Evolutionary conservation across 2,797 vertebrate species (phyloP), one percentile per base, ranked within the genome.

Genomic region (Artibeus jamaicensis): DNA sequence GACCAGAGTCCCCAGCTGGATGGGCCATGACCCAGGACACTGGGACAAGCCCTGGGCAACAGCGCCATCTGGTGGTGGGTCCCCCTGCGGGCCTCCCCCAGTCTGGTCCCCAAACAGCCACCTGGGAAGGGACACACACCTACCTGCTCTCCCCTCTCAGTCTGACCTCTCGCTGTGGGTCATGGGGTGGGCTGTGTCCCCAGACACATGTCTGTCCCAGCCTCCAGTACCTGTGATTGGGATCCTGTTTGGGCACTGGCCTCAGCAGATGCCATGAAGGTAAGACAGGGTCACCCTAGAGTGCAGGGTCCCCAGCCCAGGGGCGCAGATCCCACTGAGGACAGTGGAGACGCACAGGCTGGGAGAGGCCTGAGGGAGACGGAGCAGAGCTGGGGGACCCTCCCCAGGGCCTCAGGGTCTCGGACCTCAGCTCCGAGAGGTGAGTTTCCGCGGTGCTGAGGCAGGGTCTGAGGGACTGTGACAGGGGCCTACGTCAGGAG

Each of bases 21-120:
- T 0, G 11, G 29, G 2, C 39, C 29, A 0, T 1, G 1, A 24
- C 42, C 1, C 6, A 3, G 15, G 16, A 22, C 0, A 3, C 26
- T 14, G 2, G 32, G 34, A n/a, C 37, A 37, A 37, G 9, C 22
- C 22, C 91, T 89, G 62, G 39, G 53, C 18, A 9, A 26, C 26
- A 62, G 62, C 5, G 22, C 85, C 81, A 24, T 44, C 94, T 95
- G 65, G 77, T 65, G 93, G 50, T 22, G 1, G 24, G 7, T 7
- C n/a, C 39, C 37, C 14, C 10, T 15, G 22, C 22, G 2, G 42
- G 44, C 44, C 73, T 89, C 55, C 32, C 55, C 22, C 18, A 11
- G 24, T 26, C 46, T 26, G 48, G 37, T 50, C 37, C 73, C 65
- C 6, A 55, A n/a, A 42, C 22, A 1, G 39, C 53, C 5, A 2